Evolutionary conservation across 1,140 invertebrate species (phyloP), one percentile per base, ranked within the genome.

Genomic region (Orius insidiosus): DNA sequence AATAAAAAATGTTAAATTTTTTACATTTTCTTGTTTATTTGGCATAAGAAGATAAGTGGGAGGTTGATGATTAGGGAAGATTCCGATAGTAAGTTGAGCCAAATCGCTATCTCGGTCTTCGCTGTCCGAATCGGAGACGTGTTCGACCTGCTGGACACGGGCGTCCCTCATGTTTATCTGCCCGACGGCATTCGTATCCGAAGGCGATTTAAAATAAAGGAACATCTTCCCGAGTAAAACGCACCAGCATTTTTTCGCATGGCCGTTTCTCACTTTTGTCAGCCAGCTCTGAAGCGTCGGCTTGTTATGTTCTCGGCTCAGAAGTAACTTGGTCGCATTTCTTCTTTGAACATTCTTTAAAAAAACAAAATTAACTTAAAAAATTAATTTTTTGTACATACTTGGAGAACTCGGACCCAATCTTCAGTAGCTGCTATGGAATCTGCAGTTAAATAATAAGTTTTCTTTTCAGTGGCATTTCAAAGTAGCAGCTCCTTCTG

Each of bases 131-230:
- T 95, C 89, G 0, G 83, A 88, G 0, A 87, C 75, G 55, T 88
- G 83, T 53, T 93, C 86, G 1, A 96, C 85, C 61, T 94, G 87
- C 62, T 95, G 88, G 0, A 95, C 86, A 42, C 86, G 69, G 0
- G 85, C 82, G 66, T 93, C 87, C 18, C 86, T 71, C 83, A 95
- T 90, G 60, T 93, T 92, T 49, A 95, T 90, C 68, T 95, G 89
- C 1, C 89, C 88, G 34, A 87, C 71, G 1, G 88, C 86, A 63
- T 85, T 87, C 85, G 78, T 85, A 60, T 95, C 89, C 18, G 76
- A 79, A 1, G 87, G 83, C 15, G 76, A 78, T 63, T 87, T 94
- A 66, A 93, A 95, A 64, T 94, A 94, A 11, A 94, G 74, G 67
- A 96, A 90, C 78, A 92, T 92, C 68, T 90, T 90, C 39, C 89